Evolutionary conservation across 2,888 invertebrate genomes (phyloP).

Genomic region (Stegophylla sp.): DNA sequence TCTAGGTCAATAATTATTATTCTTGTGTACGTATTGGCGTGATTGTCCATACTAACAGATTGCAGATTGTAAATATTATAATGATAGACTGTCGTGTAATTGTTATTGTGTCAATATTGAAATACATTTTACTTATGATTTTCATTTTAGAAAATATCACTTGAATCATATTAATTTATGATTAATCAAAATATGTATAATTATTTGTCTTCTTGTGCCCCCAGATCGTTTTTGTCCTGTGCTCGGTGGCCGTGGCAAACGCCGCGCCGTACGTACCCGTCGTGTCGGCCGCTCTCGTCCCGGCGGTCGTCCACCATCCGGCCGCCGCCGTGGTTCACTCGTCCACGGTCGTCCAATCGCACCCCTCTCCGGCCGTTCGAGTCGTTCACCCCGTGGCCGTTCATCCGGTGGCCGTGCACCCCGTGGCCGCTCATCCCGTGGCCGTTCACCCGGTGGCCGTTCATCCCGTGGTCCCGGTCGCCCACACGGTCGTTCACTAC

Average conservation of each 20-base stretch:
- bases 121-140: too few species aligned
- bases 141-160: too few species aligned
- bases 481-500: slow-evolving; percentile 64
- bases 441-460: slow-evolving; percentile 63
- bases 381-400: slow-evolving; percentile 30
- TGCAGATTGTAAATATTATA: too few species aligned
- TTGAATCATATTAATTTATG: too few species aligned
- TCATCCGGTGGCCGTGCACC: slow-evolving; percentile 64
- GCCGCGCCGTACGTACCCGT: slow-evolving; percentile 64
- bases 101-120: too few species aligned
- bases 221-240: slow-evolving; percentile 67
- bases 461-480: slow-evolving; percentile 64
- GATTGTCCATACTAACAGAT: too few species aligned
- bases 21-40: too few species aligned
- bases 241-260: slow-evolving; percentile 66
- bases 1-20: too few species aligned
- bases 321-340: slow-evolving; percentile 65
- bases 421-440: slow-evolving; percentile 62
- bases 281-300: slow-evolving; percentile 63
- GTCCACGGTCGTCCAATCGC: slow-evolving; percentile 57
- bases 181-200: too few species aligned
- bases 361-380: slow-evolving; percentile 62
- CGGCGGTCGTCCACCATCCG: slow-evolving; percentile 65
- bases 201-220: slow-evolving; percentile 41
- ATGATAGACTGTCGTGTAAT: too few species aligned